Base-by-base conservation (phyloP, 2,888 invertebrate species). In the Sepiola atlantica region DNA sequence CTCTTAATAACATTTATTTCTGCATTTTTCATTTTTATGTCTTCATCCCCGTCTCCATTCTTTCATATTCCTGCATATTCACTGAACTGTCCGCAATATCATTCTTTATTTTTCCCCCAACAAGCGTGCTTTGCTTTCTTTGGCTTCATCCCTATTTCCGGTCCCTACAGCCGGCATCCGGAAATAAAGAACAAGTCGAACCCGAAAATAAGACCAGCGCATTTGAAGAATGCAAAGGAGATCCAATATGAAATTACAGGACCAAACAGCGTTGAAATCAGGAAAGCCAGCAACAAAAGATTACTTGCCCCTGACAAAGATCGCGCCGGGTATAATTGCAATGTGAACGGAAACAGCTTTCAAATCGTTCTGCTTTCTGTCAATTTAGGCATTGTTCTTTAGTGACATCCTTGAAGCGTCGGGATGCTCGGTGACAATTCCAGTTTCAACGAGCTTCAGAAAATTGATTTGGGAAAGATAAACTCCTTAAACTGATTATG, bases 61-160 rank as follows among this genome's bases (percentile, higher is more conserved):
- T 12, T 32, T n/a, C 12, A n/a, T 18, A n/a, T 77, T 77, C 12
- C n/a, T 32, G n/a, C n/a, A 77, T 77, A 77, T 77, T 8, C 77
- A 77, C 32, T 32, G 3, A 45, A 45, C 77, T 32, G 18, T 32
- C 32, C n/a, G 16, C 45, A 21, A 21, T 61, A 10, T 16, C 4
- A 0, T 16, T 21, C 3, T 14, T n/a, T 0, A 1, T n/a, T 4
- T 32, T 10, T 16, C 2, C n/a, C 12, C 77, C 4, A n/a, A n/a
- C 21, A 2, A 24, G 28, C 16, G 0, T 14, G 14, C 16, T n/a
- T 32, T 77, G 77, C 77, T n/a, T 77, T 77, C n/a, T n/a, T 14
- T 77, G 77, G 77, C 77, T 77, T 77, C 77, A n/a, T 77, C 77
- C 77, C 16, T 77, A 77, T 77, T 77, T 77, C 77, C 77, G 12